Evolutionary conservation across 2,113 vertebrate species (phyloP).

Genomic region (Poecile atricapillus): DNA sequence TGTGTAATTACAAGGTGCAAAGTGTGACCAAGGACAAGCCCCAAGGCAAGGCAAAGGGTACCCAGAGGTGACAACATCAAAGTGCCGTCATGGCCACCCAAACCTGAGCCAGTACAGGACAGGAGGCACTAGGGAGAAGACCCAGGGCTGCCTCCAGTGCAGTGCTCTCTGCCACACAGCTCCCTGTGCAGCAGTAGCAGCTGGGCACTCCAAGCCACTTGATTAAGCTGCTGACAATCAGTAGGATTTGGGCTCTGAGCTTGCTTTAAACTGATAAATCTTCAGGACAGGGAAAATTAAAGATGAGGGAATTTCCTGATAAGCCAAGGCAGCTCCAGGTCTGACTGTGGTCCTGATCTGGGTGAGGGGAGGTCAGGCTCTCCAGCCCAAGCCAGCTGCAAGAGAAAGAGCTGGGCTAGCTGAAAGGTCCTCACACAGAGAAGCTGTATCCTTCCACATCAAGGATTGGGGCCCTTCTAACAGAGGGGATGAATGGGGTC

Average conservation of each 20-base stretch:
- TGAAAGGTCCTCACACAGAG: not conserved
- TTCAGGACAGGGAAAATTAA: slow-evolving; percentile 46
- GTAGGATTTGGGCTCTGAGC: slow-evolving; percentile 45
- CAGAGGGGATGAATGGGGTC: not conserved
- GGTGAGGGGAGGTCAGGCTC: slow-evolving; percentile 17
- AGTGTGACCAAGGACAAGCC: not conserved
- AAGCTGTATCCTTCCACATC: not conserved
- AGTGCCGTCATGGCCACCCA: not conserved
- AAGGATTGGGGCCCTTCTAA: not conserved
- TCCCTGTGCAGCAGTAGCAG: not conserved
- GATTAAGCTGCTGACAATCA: slow-evolving; percentile 5
- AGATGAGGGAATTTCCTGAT: slow-evolving; percentile 41
- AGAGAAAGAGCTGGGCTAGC: not conserved
- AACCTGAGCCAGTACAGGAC: not conserved
- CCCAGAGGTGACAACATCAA: not conserved
- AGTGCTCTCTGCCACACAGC: not conserved
- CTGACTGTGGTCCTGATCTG: not conserved
- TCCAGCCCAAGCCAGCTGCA: not conserved
- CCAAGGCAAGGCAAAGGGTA: not conserved
- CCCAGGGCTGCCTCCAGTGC: not conserved
- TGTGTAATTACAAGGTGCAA: not conserved
- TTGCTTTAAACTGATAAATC: slow-evolving; percentile 44
- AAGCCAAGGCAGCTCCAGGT: slow-evolving; percentile 21
- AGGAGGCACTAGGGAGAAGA: not conserved
- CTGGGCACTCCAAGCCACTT: not conserved